phyloP scores from a whole-genome alignment of 2,113 vertebrate species.

The Cyanoramphus novaezelandiae region DNA sequence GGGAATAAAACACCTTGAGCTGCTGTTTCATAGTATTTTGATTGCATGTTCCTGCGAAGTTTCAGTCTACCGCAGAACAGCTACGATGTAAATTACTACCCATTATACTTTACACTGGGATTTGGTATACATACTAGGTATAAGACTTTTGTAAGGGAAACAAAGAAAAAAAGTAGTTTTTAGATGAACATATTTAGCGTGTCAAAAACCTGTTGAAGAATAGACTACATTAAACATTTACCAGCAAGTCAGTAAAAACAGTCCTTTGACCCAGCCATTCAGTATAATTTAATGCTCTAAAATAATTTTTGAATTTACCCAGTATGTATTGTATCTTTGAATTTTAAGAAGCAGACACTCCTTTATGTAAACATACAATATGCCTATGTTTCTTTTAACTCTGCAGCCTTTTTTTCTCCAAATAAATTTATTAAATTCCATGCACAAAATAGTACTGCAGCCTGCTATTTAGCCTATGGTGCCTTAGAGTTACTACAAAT shows the following conservation, averaged over 20 bases:
- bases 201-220: slow-evolving; percentile 65
- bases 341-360: slow-evolving; percentile 52
- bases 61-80: slow-evolving; percentile 34
- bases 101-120: slow-evolving; percentile 33
- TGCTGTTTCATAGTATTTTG: neutral
- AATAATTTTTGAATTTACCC: slow-evolving; percentile 42
- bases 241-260: slow-evolving; percentile 64
- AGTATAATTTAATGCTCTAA: slow-evolving; percentile 69
- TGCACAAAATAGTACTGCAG: slow-evolving; percentile 79
- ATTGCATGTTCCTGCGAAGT: slow-evolving; percentile 23
- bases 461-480: slow-evolving; percentile 86
- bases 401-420: slow-evolving; percentile 48
- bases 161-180: slow-evolving; percentile 57
- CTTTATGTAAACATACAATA: slow-evolving; percentile 69
- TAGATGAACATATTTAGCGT: slow-evolving; percentile 66
- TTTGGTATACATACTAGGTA: slow-evolving; percentile 69
- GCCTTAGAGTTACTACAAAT: slow-evolving; percentile 87
- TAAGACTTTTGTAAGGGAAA: slow-evolving; percentile 65
- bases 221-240: slow-evolving; percentile 63
- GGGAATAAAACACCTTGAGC: neutral
- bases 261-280: slow-evolving; percentile 54
- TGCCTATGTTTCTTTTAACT: slow-evolving; percentile 68
- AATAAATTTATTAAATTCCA: slow-evolving; percentile 72
- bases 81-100: slow-evolving; percentile 60
- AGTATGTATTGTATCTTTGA: slow-evolving; percentile 62